These are phyloP conservation scores for Tryphoninae sp. DNA, from an alignment of 2,888 invertebrate species.

Conservation along the genomic window DNA sequence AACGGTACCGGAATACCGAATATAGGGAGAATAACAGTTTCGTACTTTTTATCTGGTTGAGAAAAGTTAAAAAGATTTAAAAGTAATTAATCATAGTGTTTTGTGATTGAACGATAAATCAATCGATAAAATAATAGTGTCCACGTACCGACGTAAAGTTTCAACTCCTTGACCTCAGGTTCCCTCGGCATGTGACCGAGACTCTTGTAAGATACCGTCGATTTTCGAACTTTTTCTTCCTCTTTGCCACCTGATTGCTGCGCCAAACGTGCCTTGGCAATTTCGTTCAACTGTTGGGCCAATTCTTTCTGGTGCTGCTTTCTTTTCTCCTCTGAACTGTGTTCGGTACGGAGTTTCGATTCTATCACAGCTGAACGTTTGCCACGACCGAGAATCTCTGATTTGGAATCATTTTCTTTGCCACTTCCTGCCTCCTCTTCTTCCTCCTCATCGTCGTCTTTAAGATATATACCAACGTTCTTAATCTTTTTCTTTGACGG, in stretches of 20 bases:
- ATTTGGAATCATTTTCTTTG: constrained; percentile 85
- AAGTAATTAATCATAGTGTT: background rate
- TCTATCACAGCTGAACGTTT: constrained; percentile 96
- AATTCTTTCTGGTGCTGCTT: constrained; percentile 98
- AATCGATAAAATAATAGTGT: background rate
- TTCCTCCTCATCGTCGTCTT: constrained; percentile 88
- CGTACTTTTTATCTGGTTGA: constrained; percentile 94
- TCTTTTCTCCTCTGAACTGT: constrained; percentile 98
- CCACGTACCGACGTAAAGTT: constrained; percentile 94
- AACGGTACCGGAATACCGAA: constrained; percentile 98
- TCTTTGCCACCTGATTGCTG: constrained; percentile 93
- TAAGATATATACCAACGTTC: constrained; percentile 96
- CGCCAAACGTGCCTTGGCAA: constrained; percentile 95
- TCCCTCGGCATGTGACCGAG: constrained; percentile 96
- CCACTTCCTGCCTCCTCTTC: constrained; percentile 87
- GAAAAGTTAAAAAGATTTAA: constrained; percentile 30
- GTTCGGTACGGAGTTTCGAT: constrained; percentile 95
- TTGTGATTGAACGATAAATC: background rate
- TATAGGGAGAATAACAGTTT: constrained; percentile 98
- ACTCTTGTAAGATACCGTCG: constrained; percentile 97
- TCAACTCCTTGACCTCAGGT: constrained; percentile 94
- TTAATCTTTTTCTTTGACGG: constrained; percentile 97
- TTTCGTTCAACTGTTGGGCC: constrained; percentile 94
- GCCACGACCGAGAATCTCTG: constrained; percentile 89
- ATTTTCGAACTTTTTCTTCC: constrained; percentile 94